A percentile compares a stretch with the other conserved stretches of the same genome.
phyloP scores from a whole-genome alignment of 2,888 invertebrate genomes.

The Cosmia pyralina region DNA sequence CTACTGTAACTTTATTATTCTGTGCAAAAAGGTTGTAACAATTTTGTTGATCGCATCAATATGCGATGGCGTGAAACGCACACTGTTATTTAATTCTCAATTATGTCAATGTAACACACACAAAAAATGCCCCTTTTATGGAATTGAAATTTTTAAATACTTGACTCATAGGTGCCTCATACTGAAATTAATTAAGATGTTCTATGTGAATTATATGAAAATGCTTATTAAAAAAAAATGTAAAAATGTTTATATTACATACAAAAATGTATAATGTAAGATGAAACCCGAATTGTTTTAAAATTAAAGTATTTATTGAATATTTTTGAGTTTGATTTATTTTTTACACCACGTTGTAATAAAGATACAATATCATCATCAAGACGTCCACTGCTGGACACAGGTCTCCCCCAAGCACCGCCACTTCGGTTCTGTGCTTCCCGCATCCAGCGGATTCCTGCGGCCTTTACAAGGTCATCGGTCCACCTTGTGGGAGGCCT shows the following conservation, averaged over 20 bases:
- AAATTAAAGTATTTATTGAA: slow-evolving; percentile 83
- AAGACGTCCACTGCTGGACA: too few relatives aligned
- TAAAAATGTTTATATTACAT: slow-evolving; percentile 60
- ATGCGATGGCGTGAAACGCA: slow-evolving; percentile 13
- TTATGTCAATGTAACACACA: slow-evolving; percentile 19
- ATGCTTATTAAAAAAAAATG: slow-evolving; percentile 51
- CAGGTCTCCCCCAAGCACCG: too few relatives aligned
- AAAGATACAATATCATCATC: background rate
- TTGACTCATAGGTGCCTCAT: slow-evolving; percentile 44
- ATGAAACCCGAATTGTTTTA: slow-evolving; percentile 71
- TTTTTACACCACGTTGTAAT: background rate
- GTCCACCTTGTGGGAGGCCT: too few relatives aligned
- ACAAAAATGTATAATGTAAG: slow-evolving; percentile 70
- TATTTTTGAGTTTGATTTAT: slow-evolving; percentile 29
- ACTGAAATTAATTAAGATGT: slow-evolving; percentile 39
- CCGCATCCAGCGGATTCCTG: too few relatives aligned
- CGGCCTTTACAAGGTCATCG: too few relatives aligned
- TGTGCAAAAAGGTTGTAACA: slow-evolving; percentile 1
- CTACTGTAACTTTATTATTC: too few relatives aligned
- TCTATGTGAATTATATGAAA: slow-evolving; percentile 48
- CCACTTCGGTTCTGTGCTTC: too few relatives aligned
- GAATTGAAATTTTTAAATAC: slow-evolving; percentile 6
- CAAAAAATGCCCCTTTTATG: background rate
- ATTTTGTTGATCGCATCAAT: background rate
- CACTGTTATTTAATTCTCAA: background rate